A percentile compares a stretch with the other conserved stretches of the same genome.
phyloP scores from a whole-genome alignment of 2,888 invertebrate species.

The Diplazon laetatorius region DNA sequence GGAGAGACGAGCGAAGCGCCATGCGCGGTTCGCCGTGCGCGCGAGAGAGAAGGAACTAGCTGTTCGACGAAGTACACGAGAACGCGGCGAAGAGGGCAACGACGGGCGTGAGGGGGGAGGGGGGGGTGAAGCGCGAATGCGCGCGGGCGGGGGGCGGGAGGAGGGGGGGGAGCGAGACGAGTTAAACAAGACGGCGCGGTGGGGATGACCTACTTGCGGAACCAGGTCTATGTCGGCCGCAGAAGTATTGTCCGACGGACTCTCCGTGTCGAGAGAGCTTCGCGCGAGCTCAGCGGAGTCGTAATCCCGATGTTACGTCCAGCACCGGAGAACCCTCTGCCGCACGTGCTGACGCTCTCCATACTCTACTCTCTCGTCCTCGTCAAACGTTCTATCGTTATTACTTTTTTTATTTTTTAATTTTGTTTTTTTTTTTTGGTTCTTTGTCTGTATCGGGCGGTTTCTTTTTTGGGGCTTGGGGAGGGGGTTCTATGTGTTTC shows the following conservation, averaged over 20 bases:
- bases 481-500: too few relatives aligned
- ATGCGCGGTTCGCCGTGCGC: too few relatives aligned
- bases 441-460: too few relatives aligned
- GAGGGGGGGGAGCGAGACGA: too few relatives aligned
- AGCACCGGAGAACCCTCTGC: slow-evolving; percentile 41
- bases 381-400: slow-evolving; percentile 17
- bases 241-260: slow-evolving; percentile 80
- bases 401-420: slow-evolving; percentile 15
- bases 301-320: slow-evolving; percentile 52
- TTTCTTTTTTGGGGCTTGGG: too few relatives aligned
- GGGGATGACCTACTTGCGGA: slow-evolving; percentile 94
- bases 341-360: slow-evolving; percentile 54
- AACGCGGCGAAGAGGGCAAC: too few relatives aligned
- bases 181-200: slow-evolving; percentile 63
- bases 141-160: too few relatives aligned
- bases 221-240: slow-evolving; percentile 93
- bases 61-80: too few relatives aligned
- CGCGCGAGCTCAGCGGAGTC: background rate
- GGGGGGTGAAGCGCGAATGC: slow-evolving; percentile 67
- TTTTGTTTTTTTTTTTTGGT: too few relatives aligned
- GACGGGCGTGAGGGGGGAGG: too few relatives aligned
- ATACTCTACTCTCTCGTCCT: slow-evolving; percentile 20
- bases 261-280: slow-evolving; percentile 60
- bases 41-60: too few relatives aligned
- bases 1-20: slow-evolving; percentile 20